These are phyloP conservation scores for Tetragnatha versicolor DNA, from an alignment of 1,140 invertebrate genomes.

Conservation along the genomic window DNA sequence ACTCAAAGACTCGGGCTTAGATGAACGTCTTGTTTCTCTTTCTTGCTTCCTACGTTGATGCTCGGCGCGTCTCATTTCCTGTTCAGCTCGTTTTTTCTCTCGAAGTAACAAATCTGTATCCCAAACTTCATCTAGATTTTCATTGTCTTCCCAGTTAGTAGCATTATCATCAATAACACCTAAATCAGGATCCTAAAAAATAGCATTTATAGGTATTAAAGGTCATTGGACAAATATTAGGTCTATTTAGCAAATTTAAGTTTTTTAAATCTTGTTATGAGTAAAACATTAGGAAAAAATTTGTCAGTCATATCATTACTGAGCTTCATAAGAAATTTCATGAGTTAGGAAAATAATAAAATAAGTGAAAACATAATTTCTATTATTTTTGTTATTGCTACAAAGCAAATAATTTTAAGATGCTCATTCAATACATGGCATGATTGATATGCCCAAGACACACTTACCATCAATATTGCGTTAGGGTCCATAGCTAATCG, in stretches of 20 bases:
- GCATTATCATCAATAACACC: conserved; percentile 39
- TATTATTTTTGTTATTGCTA: too few species aligned
- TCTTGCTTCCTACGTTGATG: conserved; percentile 45
- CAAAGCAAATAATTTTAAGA: too few species aligned
- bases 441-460: neutral
- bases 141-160: conserved; percentile 33
- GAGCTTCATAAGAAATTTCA: too few species aligned
- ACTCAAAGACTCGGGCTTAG: conserved; percentile 22
- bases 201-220: neutral
- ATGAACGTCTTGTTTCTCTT: conserved; percentile 16
- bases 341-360: too few species aligned
- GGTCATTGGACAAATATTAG: too few species aligned
- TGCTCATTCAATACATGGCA: too few species aligned
- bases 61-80: conserved; percentile 26
- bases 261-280: too few species aligned
- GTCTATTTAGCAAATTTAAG: too few species aligned
- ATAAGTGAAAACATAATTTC: too few species aligned
- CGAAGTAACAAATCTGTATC: conserved; percentile 34
- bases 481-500: conserved; percentile 41
- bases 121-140: conserved; percentile 23
- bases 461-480: conserved; percentile 16
- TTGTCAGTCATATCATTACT: too few species aligned
- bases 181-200: conserved; percentile 31
- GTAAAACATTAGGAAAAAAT: too few species aligned
- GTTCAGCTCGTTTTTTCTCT: conserved; percentile 25